phyloP scores from a whole-genome alignment of 2,888 invertebrate genomes.

The Tiliacea citrago region DNA sequence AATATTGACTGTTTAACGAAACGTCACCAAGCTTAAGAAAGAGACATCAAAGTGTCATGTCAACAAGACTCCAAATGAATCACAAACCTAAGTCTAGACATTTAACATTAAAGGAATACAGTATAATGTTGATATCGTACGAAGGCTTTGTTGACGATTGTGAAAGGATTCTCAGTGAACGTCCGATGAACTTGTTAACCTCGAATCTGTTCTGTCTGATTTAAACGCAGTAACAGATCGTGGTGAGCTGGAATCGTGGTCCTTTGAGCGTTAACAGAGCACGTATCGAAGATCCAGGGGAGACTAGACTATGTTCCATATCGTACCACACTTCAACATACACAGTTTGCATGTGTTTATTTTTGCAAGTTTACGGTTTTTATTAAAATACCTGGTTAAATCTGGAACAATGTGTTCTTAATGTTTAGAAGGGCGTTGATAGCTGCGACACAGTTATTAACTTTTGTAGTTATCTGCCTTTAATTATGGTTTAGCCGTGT shows the following conservation, averaged over 20 bases:
- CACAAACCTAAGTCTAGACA: slow-evolving; percentile 38
- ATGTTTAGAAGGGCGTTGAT: too few species aligned
- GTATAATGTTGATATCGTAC: slow-evolving; percentile 33
- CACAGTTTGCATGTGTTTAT: too few species aligned
- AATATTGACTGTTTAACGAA: neutral
- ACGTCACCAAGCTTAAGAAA: neutral
- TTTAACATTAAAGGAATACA: slow-evolving; percentile 43
- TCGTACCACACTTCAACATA: too few species aligned
- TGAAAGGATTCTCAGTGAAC: slow-evolving; percentile 64
- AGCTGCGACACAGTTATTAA: too few species aligned
- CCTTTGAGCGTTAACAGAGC: neutral
- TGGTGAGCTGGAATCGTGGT: slow-evolving; percentile 3
- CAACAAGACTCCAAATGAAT: slow-evolving; percentile 5
- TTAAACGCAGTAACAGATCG: slow-evolving; percentile 12
- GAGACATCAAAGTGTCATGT: neutral
- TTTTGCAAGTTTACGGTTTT: too few species aligned
- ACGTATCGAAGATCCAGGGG: neutral
- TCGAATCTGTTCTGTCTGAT: slow-evolving; percentile 49
- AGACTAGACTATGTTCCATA: neutral
- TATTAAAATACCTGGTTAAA: too few species aligned
- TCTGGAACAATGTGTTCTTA: too few species aligned
- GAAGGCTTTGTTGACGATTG: slow-evolving; percentile 61
- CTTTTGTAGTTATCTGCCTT: too few species aligned
- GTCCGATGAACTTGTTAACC: slow-evolving; percentile 61
- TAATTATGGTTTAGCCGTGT: too few species aligned